phyloP scores from a whole-genome alignment of 2,113 vertebrate genomes.

The Osmerus mordax region DNA sequence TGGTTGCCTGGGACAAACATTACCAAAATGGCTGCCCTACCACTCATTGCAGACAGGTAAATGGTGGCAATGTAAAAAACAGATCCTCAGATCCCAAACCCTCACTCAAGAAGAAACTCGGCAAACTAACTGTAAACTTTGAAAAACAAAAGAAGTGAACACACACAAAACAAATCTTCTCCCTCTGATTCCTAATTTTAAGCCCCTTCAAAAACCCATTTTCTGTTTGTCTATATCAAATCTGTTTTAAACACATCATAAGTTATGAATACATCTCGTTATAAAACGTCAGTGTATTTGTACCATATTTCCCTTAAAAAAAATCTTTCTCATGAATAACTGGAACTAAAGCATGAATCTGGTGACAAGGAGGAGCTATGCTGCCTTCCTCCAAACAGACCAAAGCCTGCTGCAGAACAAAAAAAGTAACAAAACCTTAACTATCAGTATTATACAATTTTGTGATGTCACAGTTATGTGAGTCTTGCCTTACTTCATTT shows the following conservation, averaged over 20 bases:
- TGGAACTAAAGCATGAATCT: slow-evolving; percentile 47
- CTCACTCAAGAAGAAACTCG: slow-evolving; percentile 6
- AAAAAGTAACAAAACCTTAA: slow-evolving; percentile 68
- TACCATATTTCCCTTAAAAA: slow-evolving; percentile 28
- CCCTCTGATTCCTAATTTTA: too few species aligned
- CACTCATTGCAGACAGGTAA: slow-evolving; percentile 7
- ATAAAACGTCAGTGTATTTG: slow-evolving; percentile 52
- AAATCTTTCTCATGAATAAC: slow-evolving; percentile 35
- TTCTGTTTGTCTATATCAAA: too few species aligned
- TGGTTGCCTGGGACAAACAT: slow-evolving; percentile 34
- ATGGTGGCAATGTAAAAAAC: slow-evolving; percentile 46
- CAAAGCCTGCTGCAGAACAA: slow-evolving; percentile 85
- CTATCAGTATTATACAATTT: slow-evolving; percentile 85
- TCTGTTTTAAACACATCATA: too few species aligned
- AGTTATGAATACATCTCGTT: background rate
- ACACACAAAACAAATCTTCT: too few species aligned
- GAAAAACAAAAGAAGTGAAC: slow-evolving; percentile 10
- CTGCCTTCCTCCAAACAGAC: slow-evolving; percentile 73
- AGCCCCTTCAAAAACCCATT: too few species aligned
- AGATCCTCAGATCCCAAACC: background rate
- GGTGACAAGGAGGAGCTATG: slow-evolving; percentile 62
- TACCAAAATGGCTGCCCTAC: slow-evolving; percentile 27
- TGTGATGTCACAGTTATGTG: slow-evolving; percentile 80
- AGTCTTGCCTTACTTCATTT: slow-evolving; percentile 93
- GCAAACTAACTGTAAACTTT: slow-evolving; percentile 32